Conservation (phyloP, 2,888 invertebrate species). For the Gerris lacustris region DNA sequence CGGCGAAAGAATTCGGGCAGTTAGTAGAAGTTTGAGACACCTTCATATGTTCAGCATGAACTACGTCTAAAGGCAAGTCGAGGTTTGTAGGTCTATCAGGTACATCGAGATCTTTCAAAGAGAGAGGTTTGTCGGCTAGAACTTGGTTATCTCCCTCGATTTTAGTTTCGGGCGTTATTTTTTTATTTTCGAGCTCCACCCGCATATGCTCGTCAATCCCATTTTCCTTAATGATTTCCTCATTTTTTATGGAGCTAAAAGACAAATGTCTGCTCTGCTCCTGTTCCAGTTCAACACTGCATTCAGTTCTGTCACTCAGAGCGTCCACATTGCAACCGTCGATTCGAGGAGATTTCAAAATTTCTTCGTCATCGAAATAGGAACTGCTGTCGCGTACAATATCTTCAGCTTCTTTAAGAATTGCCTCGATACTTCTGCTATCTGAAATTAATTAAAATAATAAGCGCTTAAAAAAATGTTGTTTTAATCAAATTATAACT, state of each 20-base stretch:
- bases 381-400: slow-evolving; percentile 38
- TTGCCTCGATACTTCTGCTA: slow-evolving; percentile 44
- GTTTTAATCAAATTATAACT: too few species aligned
- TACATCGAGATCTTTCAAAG: not conserved
- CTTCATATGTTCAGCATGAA: too few species aligned
- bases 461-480: not conserved
- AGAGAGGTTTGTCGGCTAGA: not conserved
- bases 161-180: slow-evolving; percentile 1
- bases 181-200: not conserved
- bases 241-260: not conserved
- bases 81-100: not conserved
- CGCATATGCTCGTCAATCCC: not conserved
- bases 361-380: slow-evolving; percentile 18
- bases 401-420: slow-evolving; percentile 46
- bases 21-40: too few species aligned
- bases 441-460: slow-evolving; percentile 12
- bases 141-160: slow-evolving; percentile 3
- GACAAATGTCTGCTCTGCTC: not conserved
- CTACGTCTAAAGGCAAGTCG: not conserved
- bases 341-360: slow-evolving; percentile 7
- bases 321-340: not conserved
- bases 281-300: not conserved
- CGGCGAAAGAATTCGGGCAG: too few species aligned
- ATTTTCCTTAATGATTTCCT: not conserved
- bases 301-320: slow-evolving; percentile 8